Evolutionary conservation across 2,797 vertebrate genomes (phyloP).

Genomic region (Macrochelys suwanniensis): DNA sequence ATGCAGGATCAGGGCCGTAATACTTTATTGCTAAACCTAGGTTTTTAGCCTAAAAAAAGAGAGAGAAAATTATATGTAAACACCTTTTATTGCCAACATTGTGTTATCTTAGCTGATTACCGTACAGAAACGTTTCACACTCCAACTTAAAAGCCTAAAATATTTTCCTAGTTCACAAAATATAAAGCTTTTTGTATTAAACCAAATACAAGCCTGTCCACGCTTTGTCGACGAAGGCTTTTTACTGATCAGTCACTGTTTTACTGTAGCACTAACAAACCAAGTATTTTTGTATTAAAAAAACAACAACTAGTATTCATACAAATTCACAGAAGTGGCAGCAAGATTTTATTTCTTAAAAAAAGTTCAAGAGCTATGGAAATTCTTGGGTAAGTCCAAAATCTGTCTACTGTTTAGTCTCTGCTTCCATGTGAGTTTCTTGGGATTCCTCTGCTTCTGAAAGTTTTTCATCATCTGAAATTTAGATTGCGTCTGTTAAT

Average conservation of each 20-base stretch:
- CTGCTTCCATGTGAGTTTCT: conserved; percentile 85
- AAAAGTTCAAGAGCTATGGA: background rate
- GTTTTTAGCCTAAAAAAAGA: background rate
- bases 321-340: conserved; percentile 19
- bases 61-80: background rate
- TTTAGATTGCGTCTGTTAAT: conserved; percentile 44
- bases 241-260: conserved; percentile 1
- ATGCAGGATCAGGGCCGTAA: background rate
- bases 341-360: background rate
- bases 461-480: conserved; percentile 94
- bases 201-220: background rate
- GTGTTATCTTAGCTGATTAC: background rate
- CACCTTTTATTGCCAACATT: background rate
- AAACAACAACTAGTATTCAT: background rate
- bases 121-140: background rate
- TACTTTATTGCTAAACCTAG: background rate
- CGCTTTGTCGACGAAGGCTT: background rate
- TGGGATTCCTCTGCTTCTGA: conserved; percentile 92
- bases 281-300: conserved; percentile 32
- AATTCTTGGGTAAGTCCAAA: background rate
- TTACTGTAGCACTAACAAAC: conserved; percentile 9
- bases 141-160: background rate
- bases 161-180: conserved; percentile 16
- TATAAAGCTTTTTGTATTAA: background rate
- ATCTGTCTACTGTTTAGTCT: conserved; percentile 83